A percentile compares a stretch with the other conserved stretches of the same genome.
Conservation (phyloP, 2,113 vertebrate species). For the Malurus cyaneus region DNA sequence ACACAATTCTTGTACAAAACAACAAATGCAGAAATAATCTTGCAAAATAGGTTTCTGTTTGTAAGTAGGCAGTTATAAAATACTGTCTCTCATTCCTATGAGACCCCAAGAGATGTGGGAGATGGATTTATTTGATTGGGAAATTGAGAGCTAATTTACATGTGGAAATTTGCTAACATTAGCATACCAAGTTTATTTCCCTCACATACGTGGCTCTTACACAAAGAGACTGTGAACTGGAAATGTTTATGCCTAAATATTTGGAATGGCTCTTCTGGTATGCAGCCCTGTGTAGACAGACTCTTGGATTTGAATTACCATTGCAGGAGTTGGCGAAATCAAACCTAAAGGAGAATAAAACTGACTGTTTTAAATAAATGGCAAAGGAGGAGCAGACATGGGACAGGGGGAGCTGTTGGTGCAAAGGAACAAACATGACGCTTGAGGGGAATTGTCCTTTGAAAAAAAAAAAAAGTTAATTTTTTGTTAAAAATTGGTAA, state of each 20-base stretch:
- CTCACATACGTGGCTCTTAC: background rate
- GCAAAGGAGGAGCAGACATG: background rate
- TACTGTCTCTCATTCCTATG: background rate
- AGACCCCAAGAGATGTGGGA: background rate
- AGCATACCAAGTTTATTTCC: background rate
- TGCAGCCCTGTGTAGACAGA: background rate
- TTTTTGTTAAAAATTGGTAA: background rate
- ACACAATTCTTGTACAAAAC: background rate
- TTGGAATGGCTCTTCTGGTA: background rate
- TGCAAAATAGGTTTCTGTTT: background rate
- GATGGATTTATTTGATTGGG: background rate
- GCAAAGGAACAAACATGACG: background rate
- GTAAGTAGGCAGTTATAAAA: background rate
- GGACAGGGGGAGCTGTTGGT: background rate
- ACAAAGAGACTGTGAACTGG: background rate
- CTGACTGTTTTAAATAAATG: background rate
- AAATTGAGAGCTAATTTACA: background rate
- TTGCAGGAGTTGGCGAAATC: background rate
- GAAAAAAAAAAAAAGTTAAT: background rate
- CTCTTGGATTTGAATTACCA: background rate
- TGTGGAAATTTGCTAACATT: background rate
- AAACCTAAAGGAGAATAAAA: background rate
- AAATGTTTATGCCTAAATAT: background rate
- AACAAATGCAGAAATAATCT: background rate
- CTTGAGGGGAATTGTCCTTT: background rate